Evolutionary conservation across 2,113 vertebrate genomes (phyloP).

Genomic region (Barnardius zonarius): DNA sequence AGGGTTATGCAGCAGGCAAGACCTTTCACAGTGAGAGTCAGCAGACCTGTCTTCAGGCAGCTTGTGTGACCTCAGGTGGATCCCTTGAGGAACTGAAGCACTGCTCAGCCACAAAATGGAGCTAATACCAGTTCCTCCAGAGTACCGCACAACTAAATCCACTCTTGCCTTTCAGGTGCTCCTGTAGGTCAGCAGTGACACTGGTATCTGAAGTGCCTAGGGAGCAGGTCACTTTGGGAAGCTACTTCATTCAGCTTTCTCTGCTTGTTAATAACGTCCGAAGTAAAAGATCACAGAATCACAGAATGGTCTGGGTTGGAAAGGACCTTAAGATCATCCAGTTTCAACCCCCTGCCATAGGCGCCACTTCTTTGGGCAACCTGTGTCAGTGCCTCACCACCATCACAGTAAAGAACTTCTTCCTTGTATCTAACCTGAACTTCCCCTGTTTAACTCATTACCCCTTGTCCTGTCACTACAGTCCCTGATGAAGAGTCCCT

Average conservation of each 20-base stretch:
- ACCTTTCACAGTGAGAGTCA: not conserved
- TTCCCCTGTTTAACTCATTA: not conserved
- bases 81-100: not conserved
- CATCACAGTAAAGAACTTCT: not conserved
- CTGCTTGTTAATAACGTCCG: not conserved
- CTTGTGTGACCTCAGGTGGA: not conserved
- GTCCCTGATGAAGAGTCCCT: not conserved
- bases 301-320: not conserved
- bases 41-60: not conserved
- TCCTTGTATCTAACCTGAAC: not conserved
- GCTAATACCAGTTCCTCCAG: constrained; percentile 18
- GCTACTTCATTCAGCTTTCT: not conserved
- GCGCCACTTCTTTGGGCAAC: not conserved
- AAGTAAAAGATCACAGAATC: not conserved
- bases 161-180: not conserved
- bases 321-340: not conserved
- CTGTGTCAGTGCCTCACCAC: not conserved
- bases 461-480: not conserved
- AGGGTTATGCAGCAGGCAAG: not conserved
- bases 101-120: not conserved
- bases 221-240: not conserved
- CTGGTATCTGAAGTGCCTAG: not conserved
- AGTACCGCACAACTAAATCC: not conserved
- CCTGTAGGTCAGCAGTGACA: not conserved
- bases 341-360: not conserved